Conservation (phyloP, 2,113 vertebrate species). For the Pteropus alecto region DNA sequence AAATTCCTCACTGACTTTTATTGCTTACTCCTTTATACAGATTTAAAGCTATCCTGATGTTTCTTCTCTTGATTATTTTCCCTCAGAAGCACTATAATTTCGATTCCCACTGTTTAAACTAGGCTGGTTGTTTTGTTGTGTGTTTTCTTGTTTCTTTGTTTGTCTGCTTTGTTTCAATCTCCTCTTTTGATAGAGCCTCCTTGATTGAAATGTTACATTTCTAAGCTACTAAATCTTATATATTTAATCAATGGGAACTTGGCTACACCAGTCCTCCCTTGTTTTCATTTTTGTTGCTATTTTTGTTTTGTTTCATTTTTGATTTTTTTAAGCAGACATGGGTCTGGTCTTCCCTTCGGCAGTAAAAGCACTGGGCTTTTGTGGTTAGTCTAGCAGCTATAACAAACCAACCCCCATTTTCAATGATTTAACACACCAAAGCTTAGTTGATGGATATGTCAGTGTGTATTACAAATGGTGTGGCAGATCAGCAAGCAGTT, state of each 20-base stretch:
- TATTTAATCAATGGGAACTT: neutral
- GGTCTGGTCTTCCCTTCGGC: neutral
- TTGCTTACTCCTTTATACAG: neutral
- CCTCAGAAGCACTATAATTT: neutral
- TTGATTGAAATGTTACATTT: neutral
- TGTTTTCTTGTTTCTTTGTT: neutral
- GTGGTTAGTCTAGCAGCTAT: neutral
- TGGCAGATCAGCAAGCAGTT: neutral
- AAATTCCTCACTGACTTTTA: neutral
- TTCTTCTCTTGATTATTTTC: neutral
- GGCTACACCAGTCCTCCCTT: neutral
- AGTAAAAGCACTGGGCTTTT: neutral
- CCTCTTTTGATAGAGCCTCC: neutral
- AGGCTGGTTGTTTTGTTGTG: neutral
- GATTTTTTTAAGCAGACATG: neutral
- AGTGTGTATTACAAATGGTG: neutral
- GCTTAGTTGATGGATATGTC: neutral
- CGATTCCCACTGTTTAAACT: neutral
- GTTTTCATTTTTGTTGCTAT: neutral
- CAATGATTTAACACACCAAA: neutral
- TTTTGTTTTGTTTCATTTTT: neutral
- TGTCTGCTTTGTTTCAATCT: neutral
- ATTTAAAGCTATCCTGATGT: neutral
- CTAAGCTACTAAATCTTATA: neutral
- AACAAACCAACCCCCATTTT: neutral